These are phyloP conservation scores for Propithecus perrieri DNA, from an alignment of 2,797 vertebrate genomes.

Conservation along the genomic window DNA sequence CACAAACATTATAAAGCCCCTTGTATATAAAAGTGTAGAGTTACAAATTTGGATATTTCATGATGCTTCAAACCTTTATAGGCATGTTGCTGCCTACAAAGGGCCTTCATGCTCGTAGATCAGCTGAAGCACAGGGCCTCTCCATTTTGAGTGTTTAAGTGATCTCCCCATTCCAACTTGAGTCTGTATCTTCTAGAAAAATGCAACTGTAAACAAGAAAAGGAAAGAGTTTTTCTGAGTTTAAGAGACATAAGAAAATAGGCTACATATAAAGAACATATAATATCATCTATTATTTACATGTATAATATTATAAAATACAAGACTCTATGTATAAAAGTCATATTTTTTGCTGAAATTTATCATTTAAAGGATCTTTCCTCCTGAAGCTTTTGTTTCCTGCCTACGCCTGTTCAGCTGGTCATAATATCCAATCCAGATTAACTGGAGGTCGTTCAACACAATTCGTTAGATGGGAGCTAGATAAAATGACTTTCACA, in stretches of 20 bases:
- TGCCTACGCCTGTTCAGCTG: neutral
- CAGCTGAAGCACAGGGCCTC: neutral
- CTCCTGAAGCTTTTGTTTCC: neutral
- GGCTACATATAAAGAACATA: neutral
- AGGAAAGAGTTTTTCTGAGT: conserved; percentile 46
- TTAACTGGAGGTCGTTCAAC: neutral
- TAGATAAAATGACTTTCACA: conserved; percentile 22
- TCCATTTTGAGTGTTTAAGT: neutral
- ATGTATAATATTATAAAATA: neutral
- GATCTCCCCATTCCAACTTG: neutral
- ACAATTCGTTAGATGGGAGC: conserved; percentile 9
- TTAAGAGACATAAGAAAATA: conserved; percentile 58
- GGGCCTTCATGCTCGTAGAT: neutral
- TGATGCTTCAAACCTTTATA: neutral
- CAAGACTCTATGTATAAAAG: neutral
- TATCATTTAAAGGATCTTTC: conserved; percentile 49
- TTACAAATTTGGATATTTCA: neutral
- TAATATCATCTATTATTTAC: neutral
- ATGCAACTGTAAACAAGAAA: neutral
- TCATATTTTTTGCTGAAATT: conserved; percentile 35
- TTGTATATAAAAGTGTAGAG: neutral
- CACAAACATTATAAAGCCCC: neutral
- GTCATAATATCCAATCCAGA: conserved; percentile 34
- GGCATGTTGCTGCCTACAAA: neutral
- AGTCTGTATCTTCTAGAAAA: neutral